Conservation (phyloP, 2,113 vertebrate species). For the Boulengeromyrus knoepffleri region DNA sequence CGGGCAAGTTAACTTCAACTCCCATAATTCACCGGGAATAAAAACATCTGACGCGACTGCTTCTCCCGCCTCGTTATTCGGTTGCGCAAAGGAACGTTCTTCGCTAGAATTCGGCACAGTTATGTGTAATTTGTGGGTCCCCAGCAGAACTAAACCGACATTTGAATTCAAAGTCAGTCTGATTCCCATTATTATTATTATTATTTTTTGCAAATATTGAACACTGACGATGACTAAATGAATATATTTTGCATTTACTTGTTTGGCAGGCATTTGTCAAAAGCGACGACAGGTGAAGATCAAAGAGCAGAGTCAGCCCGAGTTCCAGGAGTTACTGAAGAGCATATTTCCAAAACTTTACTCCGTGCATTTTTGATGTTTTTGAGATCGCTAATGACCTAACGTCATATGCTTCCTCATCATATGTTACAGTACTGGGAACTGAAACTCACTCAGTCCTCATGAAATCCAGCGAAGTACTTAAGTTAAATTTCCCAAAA, state of each 20-base stretch:
- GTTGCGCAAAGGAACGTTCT: slow-evolving; percentile 7
- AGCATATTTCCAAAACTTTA: background rate
- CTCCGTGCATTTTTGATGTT: background rate
- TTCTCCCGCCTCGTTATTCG: background rate
- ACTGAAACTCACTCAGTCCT: background rate
- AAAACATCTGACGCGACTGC: background rate
- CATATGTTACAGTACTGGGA: background rate
- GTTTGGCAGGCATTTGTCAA: background rate
- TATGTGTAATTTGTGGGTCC: background rate
- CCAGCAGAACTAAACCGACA: background rate
- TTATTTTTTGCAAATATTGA: background rate
- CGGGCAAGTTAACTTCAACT: background rate
- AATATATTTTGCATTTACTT: background rate
- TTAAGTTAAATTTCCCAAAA: background rate
- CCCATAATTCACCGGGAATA: background rate
- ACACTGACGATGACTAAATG: background rate
- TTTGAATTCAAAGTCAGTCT: background rate
- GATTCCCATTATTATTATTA: background rate
- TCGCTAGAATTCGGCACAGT: background rate
- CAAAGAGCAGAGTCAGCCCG: background rate
- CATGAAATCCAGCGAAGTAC: background rate
- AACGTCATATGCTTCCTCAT: background rate
- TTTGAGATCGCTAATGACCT: background rate
- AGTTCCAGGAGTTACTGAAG: background rate
- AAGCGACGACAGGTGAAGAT: background rate